Percentiles rank a stretch among this genome's conserved stretches.
Conservation (phyloP, 2,113 vertebrate genomes). For the Catharus fuscescens region DNA sequence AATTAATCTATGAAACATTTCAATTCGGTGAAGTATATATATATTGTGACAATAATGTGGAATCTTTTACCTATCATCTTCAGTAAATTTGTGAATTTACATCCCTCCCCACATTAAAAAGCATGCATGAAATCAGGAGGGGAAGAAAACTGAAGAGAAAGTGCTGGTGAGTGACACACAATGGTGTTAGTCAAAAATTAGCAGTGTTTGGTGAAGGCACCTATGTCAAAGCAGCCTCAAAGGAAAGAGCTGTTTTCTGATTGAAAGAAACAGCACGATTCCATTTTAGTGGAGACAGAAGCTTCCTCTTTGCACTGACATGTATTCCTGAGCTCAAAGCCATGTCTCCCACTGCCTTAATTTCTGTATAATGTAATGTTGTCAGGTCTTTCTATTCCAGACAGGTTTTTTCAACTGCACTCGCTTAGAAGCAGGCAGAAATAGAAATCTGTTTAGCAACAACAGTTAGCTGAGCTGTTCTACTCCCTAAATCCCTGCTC, state of each 20-base stretch:
- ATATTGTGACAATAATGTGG: neutral
- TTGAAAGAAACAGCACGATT: neutral
- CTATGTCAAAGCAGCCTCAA: neutral
- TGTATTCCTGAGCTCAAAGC: neutral
- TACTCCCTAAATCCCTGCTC: neutral
- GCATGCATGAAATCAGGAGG: neutral
- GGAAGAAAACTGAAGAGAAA: neutral
- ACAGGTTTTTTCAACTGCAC: neutral
- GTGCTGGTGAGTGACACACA: neutral
- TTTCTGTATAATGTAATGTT: neutral
- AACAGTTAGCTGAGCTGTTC: neutral
- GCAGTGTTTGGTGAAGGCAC: neutral
- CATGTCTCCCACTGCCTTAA: neutral
- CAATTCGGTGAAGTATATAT: fast-evolving
- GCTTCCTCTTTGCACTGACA: neutral
- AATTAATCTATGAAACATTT: fast-evolving
- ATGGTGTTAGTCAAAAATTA: neutral
- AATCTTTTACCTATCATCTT: neutral
- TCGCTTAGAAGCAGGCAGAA: neutral
- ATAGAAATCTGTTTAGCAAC: neutral
- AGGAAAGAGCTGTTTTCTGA: neutral
- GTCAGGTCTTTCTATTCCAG: neutral
- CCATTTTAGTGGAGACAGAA: neutral
- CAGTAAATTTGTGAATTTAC: neutral
- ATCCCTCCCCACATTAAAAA: neutral